Evolutionary conservation across 2,113 vertebrate species (phyloP).

Genomic region (Rhinopomastus cyanomelas): DNA sequence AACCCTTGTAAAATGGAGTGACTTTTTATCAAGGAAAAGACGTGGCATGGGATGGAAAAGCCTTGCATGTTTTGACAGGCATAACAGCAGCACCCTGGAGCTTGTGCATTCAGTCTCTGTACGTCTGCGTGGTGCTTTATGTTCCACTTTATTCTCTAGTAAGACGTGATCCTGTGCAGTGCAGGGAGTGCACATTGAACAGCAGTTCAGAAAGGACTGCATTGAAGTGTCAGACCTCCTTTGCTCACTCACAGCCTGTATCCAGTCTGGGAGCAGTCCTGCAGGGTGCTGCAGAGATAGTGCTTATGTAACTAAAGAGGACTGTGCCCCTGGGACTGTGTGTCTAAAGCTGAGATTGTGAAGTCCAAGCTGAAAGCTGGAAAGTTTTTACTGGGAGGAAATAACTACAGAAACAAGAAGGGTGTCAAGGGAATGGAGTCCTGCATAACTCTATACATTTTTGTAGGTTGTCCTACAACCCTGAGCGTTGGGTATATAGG

Average conservation of each 20-base stretch:
- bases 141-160: neutral
- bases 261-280: neutral
- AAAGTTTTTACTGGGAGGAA: neutral
- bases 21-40: neutral
- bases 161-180: neutral
- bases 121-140: neutral
- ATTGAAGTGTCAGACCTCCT: neutral
- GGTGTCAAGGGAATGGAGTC: neutral
- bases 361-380: neutral
- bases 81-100: neutral
- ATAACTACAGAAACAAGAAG: neutral
- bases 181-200: neutral
- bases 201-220: neutral
- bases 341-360: neutral
- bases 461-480: slow-evolving; percentile 21
- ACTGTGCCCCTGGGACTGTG: neutral
- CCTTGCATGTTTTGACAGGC: neutral
- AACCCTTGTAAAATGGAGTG: neutral
- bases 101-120: neutral
- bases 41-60: neutral
- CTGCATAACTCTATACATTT: neutral
- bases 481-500: neutral
- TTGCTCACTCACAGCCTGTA: fast-evolving
- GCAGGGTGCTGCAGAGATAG: neutral
- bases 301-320: slow-evolving; percentile 3